phyloP scores from a whole-genome alignment of 2,888 invertebrate species.

The Dusona sp. region DNA sequence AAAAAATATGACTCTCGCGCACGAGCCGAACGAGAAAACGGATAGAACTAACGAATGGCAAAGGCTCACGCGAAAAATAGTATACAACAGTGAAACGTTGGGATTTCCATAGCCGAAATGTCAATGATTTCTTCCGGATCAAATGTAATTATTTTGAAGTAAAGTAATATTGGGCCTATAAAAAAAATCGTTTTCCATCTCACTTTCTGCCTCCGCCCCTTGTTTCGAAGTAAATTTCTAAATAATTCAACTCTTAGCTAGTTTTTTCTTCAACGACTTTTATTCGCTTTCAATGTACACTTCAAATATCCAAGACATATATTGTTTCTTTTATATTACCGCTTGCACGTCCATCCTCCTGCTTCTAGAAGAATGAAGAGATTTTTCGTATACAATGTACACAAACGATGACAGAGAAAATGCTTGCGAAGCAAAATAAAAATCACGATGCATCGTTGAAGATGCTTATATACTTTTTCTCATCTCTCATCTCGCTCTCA shows the following conservation, averaged over 20 bases:
- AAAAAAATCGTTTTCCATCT: not conserved
- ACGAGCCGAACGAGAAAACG: constrained; percentile 18
- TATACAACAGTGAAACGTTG: constrained; percentile 31
- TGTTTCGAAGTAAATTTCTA: not conserved
- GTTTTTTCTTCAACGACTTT: constrained; percentile 6
- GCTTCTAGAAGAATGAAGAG: constrained; percentile 26
- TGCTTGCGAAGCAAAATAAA: constrained; percentile 68
- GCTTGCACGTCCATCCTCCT: not conserved
- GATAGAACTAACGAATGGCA: not conserved
- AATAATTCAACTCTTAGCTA: not conserved
- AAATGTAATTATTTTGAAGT: not conserved
- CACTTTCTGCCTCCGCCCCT: not conserved
- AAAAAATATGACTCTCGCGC: constrained; percentile 14
- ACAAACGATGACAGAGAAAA: constrained; percentile 29
- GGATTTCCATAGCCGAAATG: not conserved
- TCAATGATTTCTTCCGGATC: not conserved
- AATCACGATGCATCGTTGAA: constrained; percentile 64
- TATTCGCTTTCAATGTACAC: not conserved
- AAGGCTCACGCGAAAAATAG: constrained; percentile 46
- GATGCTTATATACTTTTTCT: constrained; percentile 18
- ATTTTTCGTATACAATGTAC: constrained; percentile 1
- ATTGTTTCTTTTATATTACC: constrained; percentile 40
- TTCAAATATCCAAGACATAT: not conserved
- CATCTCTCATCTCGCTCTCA: constrained; percentile 20
- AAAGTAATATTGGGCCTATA: not conserved